Conservation (phyloP, 2,113 vertebrate species). For the Sylvia atricapilla region DNA sequence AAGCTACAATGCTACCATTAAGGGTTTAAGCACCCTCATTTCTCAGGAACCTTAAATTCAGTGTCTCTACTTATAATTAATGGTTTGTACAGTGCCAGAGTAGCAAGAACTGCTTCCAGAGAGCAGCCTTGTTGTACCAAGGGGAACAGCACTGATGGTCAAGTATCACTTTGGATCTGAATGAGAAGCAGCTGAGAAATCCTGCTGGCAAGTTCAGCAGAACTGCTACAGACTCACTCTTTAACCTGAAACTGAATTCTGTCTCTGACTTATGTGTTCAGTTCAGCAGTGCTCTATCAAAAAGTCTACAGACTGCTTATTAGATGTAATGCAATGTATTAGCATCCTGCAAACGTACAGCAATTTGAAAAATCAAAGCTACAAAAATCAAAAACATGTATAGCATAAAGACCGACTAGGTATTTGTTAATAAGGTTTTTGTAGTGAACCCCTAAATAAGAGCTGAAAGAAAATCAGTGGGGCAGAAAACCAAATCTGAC, state of each 20-base stretch:
- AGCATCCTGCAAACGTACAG: neutral
- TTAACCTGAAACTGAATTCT: neutral
- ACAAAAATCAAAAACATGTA: neutral
- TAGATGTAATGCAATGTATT: neutral
- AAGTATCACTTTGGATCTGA: neutral
- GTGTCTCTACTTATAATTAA: neutral
- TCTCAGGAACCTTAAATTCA: neutral
- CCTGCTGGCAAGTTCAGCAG: neutral
- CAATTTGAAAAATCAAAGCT: neutral
- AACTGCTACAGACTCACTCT: neutral
- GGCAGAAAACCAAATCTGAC: neutral
- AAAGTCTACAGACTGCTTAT: neutral
- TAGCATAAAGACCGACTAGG: neutral
- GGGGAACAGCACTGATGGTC: neutral
- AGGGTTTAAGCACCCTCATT: neutral
- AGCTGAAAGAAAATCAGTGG: neutral
- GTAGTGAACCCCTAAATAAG: neutral
- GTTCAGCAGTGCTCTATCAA: neutral
- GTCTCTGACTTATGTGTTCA: neutral
- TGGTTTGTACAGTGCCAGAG: neutral
- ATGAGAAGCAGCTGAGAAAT: neutral
- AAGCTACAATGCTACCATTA: neutral
- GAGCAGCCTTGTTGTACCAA: neutral
- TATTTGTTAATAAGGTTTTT: neutral
- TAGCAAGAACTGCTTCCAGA: neutral